Percentiles rank a stretch among this genome's conserved stretches.
These are phyloP conservation scores for Caenorhabditis imperialis DNA, from an alignment of 2,888 invertebrate genomes.

Conservation along the genomic window DNA sequence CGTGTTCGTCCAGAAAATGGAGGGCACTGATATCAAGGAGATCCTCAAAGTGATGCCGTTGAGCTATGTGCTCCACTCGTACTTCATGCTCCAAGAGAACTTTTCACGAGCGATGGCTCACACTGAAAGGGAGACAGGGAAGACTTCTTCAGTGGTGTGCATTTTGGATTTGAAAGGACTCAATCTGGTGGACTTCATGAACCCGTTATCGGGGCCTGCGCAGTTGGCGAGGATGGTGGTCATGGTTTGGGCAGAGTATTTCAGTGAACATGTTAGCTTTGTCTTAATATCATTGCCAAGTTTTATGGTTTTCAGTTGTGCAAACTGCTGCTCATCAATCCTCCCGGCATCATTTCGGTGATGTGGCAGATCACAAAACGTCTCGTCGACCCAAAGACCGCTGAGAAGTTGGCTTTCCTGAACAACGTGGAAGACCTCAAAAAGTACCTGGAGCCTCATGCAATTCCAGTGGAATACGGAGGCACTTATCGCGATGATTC, in stretches of 20 bases:
- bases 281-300: not conserved
- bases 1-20: constrained; percentile 75
- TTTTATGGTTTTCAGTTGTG: constrained; percentile 60
- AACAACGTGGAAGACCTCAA: constrained; percentile 65
- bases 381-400: constrained; percentile 69
- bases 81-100: constrained; percentile 72
- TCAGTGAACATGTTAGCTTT: constrained; percentile 71
- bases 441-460: constrained; percentile 63
- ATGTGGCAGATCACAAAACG: constrained; percentile 71
- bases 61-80: constrained; percentile 73
- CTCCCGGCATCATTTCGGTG: constrained; percentile 72
- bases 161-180: constrained; percentile 72
- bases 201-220: constrained; percentile 69
- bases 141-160: constrained; percentile 70
- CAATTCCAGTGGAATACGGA: constrained; percentile 71
- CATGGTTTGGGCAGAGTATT: constrained; percentile 74
- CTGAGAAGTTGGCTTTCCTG: constrained; percentile 67
- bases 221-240: constrained; percentile 74
- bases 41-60: constrained; percentile 73
- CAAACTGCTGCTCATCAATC: constrained; percentile 70
- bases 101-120: constrained; percentile 70
- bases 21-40: constrained; percentile 72
- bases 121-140: constrained; percentile 69
- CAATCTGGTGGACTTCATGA: constrained; percentile 72
- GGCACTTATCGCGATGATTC: constrained; percentile 68